Conservation (phyloP, 2,113 vertebrate genomes). For the Phrynocephalus versicolor region DNA sequence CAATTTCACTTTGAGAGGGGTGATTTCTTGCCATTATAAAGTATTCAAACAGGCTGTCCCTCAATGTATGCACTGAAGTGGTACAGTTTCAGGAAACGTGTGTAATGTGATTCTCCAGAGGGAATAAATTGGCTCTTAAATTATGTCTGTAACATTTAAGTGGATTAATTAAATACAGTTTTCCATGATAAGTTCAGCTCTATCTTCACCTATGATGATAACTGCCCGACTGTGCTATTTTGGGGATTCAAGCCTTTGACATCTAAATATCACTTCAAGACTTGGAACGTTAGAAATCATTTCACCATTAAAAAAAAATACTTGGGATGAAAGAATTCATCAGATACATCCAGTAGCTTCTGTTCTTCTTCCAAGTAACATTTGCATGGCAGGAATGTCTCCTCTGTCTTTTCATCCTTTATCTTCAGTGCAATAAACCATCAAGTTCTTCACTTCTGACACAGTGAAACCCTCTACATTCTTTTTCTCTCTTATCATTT, state of each 20-base stretch:
- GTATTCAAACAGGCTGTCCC: not conserved
- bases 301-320: not conserved
- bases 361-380: constrained; percentile 11
- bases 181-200: too few species aligned
- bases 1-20: not conserved
- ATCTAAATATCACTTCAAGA: not conserved
- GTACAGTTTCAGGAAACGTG: not conserved
- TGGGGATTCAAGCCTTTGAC: too few species aligned
- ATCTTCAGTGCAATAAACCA: not conserved
- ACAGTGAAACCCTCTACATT: too few species aligned
- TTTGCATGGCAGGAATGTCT: not conserved
- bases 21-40: not conserved
- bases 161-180: too few species aligned
- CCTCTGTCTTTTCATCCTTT: not conserved
- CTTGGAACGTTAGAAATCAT: constrained; percentile 16
- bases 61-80: not conserved
- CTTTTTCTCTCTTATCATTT: too few species aligned
- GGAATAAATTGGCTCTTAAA: not conserved
- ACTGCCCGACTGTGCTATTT: too few species aligned
- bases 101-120: not conserved
- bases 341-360: not conserved
- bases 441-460: not conserved
- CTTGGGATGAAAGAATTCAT: not conserved
- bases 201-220: too few species aligned
- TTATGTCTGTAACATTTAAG: not conserved